Evolutionary conservation across 2,797 vertebrate genomes (phyloP), one percentile per base, ranked within the genome.

Genomic region (Buphagus erythrorhynchus): DNA sequence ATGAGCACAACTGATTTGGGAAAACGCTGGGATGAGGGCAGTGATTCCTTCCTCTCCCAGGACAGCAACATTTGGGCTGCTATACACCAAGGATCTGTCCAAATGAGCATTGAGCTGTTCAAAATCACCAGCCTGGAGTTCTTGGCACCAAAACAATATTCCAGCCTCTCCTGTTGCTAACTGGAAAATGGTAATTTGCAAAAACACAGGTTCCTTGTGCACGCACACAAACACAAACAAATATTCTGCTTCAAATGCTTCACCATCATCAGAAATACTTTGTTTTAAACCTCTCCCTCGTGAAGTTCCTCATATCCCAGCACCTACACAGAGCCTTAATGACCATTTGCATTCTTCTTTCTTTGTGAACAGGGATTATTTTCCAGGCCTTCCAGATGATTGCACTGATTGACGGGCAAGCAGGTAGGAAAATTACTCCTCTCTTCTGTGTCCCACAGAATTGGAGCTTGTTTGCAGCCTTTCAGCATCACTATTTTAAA

Each of bases 161-260:
- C 68, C 33, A 42, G 63, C 22, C 18, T 67, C 68, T 79, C 67
- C 78, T 36, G 4, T 3, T 76, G 88, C n/a, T 94, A 58, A 71
- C 71, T 42, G 63, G 77, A 71, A 92, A 92, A 66, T 18, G 46
- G 29, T 35, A 5, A 54, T 87, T 89, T 94, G 51, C 19, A 35
- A 65, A 90, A 63, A 4, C 40, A 76, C 74, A 15, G 3, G 29
- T 33, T 86, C 55, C 55, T 51, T 0, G 2, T 81, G 51, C 55
- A 7, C 0, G 3, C 58, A 66, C 63, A 52, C n/a, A 79, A 82
- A 75, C 54, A 79, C 58, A 92, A 88, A 88, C 65, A 88, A 68
- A 33, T 1, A 3, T 20, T 66, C 18, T 0, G 0, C 48, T 51
- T 82, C 63, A 61, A 72, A 20, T 35, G 17, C 10, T 49, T 51